These are phyloP conservation scores for Rousettus leschenaultii DNA, from an alignment of 2,113 vertebrate species.

Conservation along the genomic window DNA sequence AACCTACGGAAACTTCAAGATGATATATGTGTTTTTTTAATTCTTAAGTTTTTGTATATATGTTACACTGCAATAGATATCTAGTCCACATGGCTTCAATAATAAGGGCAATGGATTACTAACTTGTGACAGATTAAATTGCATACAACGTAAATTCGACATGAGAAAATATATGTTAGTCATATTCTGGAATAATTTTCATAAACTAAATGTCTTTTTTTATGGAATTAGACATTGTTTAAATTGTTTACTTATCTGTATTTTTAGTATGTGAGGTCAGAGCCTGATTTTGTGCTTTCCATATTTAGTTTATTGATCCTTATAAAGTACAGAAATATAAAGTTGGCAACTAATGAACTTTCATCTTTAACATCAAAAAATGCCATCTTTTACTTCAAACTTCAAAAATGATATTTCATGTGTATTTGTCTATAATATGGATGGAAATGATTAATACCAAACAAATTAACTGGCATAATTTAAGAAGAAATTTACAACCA, in stretches of 20 bases:
- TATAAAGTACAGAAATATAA: background rate
- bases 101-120: background rate
- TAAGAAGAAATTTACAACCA: background rate
- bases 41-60: background rate
- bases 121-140: background rate
- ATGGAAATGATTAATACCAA: constrained; percentile 19
- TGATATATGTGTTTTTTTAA: background rate
- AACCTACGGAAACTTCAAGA: background rate
- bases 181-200: background rate
- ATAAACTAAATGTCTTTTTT: background rate
- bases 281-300: background rate
- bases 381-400: background rate
- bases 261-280: background rate
- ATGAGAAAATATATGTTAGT: background rate
- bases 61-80: background rate
- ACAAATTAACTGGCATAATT: background rate
- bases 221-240: background rate
- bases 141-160: background rate
- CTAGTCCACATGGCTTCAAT: background rate
- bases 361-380: constrained; percentile 6
- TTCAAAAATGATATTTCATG: background rate
- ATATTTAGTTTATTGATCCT: background rate
- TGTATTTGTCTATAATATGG: background rate
- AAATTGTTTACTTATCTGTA: background rate
- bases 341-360: background rate